Evolutionary conservation across 2,888 invertebrate genomes (phyloP).

Genomic region (Hydraecia micacea): DNA sequence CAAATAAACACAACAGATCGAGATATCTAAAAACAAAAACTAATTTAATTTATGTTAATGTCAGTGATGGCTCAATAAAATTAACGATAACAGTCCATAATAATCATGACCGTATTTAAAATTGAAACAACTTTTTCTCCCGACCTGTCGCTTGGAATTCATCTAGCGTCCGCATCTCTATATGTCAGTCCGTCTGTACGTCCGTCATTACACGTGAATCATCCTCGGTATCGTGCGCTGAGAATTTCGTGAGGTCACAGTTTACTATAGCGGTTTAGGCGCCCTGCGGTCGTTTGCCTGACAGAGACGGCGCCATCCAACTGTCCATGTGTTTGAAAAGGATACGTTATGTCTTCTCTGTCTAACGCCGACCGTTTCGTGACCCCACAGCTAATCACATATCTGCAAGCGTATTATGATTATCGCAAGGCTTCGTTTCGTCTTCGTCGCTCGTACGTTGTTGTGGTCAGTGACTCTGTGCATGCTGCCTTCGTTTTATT

Average conservation of each 20-base stretch:
- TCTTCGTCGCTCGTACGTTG: slow-evolving; percentile 85
- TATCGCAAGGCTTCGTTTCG: slow-evolving; percentile 87
- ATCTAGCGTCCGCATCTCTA: slow-evolving; percentile 84
- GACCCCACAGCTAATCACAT: slow-evolving; percentile 89
- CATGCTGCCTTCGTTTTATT: slow-evolving; percentile 76
- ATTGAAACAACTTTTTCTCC: slow-evolving; percentile 73
- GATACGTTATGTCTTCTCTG: slow-evolving; percentile 79
- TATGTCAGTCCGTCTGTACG: slow-evolving; percentile 80
- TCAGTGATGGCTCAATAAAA: slow-evolving; percentile 79
- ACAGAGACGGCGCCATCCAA: slow-evolving; percentile 75
- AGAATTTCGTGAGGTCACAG: slow-evolving; percentile 90
- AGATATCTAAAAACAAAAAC: slow-evolving; percentile 72
- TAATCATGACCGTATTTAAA: slow-evolving; percentile 72
- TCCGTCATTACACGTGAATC: slow-evolving; percentile 88
- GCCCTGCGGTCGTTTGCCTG: slow-evolving; percentile 87
- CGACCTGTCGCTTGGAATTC: slow-evolving; percentile 80
- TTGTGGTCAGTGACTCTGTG: slow-evolving; percentile 88
- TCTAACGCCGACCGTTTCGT: slow-evolving; percentile 89
- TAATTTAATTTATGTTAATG: slow-evolving; percentile 79
- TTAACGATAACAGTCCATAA: slow-evolving; percentile 74
- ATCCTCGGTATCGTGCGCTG: slow-evolving; percentile 85
- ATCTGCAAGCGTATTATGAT: slow-evolving; percentile 90
- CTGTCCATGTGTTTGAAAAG: slow-evolving; percentile 71
- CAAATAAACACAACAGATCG: slow-evolving; percentile 66
- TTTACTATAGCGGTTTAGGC: slow-evolving; percentile 89